These are phyloP conservation scores for Sympetrum striolatum DNA, from an alignment of 2,888 invertebrate species.

Conservation along the genomic window DNA sequence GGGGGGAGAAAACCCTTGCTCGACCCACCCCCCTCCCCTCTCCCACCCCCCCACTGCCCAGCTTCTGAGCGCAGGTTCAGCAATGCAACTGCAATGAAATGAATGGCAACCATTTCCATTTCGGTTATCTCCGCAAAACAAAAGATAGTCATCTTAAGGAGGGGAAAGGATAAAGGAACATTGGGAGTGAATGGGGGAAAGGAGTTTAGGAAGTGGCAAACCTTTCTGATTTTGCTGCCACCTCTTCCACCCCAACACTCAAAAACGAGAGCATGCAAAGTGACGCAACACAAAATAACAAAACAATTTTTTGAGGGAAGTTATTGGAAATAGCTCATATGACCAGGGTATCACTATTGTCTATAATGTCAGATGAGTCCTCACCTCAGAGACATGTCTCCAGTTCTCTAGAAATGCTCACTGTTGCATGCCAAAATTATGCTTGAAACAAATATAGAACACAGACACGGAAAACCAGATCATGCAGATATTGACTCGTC, in stretches of 20 bases:
- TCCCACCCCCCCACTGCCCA: constrained; percentile 42
- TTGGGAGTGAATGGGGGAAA: not conserved
- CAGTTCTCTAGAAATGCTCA: constrained; percentile 43
- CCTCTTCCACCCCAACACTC: constrained; percentile 33
- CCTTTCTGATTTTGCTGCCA: not conserved
- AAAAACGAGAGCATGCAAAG: constrained; percentile 42
- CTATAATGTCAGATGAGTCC: constrained; percentile 37
- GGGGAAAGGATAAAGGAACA: not conserved
- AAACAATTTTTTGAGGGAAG: constrained; percentile 21
- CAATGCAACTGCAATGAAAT: constrained; percentile 37
- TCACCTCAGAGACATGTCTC: constrained; percentile 37
- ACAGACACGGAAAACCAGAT: constrained; percentile 42
- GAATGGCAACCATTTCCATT: constrained; percentile 36
- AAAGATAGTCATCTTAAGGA: not conserved
- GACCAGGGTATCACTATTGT: constrained; percentile 38
- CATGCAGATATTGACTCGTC: constrained; percentile 42
- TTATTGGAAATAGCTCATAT: constrained; percentile 37
- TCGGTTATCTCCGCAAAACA: not conserved
- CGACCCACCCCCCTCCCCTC: constrained; percentile 44
- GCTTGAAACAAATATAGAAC: constrained; percentile 40
- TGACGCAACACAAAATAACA: constrained; percentile 43
- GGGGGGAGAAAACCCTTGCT: constrained; percentile 41
- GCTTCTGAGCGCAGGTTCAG: constrained; percentile 33
- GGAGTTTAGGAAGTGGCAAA: not conserved
- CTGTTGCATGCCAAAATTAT: constrained; percentile 41